Conservation (phyloP, 2,888 invertebrate genomes). For the Vanessa cardui region DNA sequence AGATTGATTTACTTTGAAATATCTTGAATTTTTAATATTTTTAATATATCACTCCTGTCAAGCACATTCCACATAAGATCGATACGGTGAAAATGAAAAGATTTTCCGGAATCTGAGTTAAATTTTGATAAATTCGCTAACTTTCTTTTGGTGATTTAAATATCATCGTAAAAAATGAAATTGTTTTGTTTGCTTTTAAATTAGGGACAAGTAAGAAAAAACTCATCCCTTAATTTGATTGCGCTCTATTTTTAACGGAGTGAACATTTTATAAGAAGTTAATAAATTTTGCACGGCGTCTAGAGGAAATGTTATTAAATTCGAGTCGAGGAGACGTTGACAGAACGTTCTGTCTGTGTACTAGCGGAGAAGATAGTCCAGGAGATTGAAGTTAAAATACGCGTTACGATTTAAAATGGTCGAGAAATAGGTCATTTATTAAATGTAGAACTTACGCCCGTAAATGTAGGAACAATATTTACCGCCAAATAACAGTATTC, state of each 20-base stretch:
- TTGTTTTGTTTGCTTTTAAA: no score
- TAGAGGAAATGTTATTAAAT: constrained; percentile 60
- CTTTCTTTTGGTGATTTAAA: neutral
- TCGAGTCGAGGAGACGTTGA: constrained; percentile 52
- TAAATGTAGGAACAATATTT: no score
- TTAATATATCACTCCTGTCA: constrained; percentile 18
- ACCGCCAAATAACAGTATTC: no score
- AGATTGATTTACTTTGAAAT: constrained; percentile 18
- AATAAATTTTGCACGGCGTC: constrained; percentile 56
- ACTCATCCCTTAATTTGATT: constrained; percentile 7
- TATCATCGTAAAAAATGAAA: no score
- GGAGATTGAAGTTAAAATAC: constrained; percentile 6
- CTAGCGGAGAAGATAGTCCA: constrained; percentile 27
- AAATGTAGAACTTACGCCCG: no score
- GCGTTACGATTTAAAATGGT: neutral
- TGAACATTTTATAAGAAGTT: constrained; percentile 54
- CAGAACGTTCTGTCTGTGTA: constrained; percentile 52
- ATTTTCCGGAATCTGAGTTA: constrained; percentile 4
- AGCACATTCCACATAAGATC: neutral
- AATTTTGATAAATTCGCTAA: neutral
- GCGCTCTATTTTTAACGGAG: constrained; percentile 15
- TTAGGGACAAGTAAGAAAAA: no score
- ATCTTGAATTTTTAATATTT: constrained; percentile 20
- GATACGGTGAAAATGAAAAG: neutral
- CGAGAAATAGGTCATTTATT: no score